Evolutionary conservation across 1,140 invertebrate genomes (phyloP), one percentile per base, ranked within the genome.

Genomic region (Drosophila santomea): DNA sequence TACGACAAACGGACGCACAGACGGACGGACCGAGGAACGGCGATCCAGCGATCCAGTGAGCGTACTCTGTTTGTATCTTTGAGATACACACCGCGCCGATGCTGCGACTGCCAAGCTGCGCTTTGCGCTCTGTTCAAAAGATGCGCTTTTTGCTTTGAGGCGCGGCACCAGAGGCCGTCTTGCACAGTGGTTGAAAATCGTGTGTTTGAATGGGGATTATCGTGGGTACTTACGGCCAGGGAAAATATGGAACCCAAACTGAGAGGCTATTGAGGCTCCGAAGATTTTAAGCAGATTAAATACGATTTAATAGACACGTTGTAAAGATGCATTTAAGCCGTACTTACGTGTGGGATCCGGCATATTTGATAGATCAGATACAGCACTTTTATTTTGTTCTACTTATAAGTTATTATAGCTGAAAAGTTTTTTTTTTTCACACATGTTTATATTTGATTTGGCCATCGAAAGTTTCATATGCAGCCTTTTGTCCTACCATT

Each of bases 101-200:
- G 72, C 58, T 55, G 55, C 50, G 76, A 58, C 59, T 62, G 51
- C 74, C 84, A 77, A 74, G 84, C 80, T 77, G 80, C 80, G 84
- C 83, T 86, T 82, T 82, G 79, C 79, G 80, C 80, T 73, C 73
- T 75, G 80, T 84, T 88, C 83, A 88, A 88, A 88, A 88, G 83
- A 88, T 88, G 83, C 83, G 83, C 84, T 89, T 88, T 88, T 84
- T 66, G 84, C 83, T 89, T 88, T 80, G 80, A 86, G 75, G 74
- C 74, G 64, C 83, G 84, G 66, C 79, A 68, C 52, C 48, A 71
- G 54, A 74, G 74, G 57, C 83, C 74, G 57, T 73, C 74, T 54
- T 73, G 35, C 63, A 88, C 84, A 80, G 83, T 88, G 84, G 48
- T 23, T 44, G 71, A 48, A 67, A 41, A 43, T 35, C 47, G 20